Evolutionary conservation across 2,797 vertebrate genomes (phyloP), one percentile per base, ranked within the genome.

Genomic region (Mareca penelope): DNA sequence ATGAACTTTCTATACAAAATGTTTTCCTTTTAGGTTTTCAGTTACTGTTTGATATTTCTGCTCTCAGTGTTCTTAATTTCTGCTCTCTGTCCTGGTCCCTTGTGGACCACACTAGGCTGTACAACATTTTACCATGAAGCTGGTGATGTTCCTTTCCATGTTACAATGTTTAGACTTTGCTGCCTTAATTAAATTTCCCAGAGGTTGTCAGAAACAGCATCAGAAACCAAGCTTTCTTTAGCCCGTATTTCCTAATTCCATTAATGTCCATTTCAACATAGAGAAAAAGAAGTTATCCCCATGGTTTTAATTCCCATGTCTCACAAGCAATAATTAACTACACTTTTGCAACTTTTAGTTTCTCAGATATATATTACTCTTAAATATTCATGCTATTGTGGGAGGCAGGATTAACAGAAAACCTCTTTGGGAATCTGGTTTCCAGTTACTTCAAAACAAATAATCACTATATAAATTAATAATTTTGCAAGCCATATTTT

Each of bases 401-500:
- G 59, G 33, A 80, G 40, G 17, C 29, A 50, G 40, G 46, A 57
- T 60, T 65, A 81, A 8, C 5, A 7, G 29, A 75, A 69, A 60
- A 81, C 7, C 21, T 75, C 76, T 80, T 64, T 12, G 48, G 31
- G 44, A 91, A 89, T 56, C 26, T 46, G 8, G 9, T 61, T 89
- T 80, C 63, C 33, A 76, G 35, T 63, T 92, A 37, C 64, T 93
- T 91, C 56, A 80, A 91, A 95, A 78, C 18, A 85, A 90, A 86
- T 42, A 60, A 88, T 29, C 33, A 50, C 31, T 72, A 61, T 16
- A 88, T 26, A 71, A 75, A 84, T 82, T 56, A 86, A 81, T 71
- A 59, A 75, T 80, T 95, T 69, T 94, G 57, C 78, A 96, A 95
- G 76, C 85, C 46, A 59, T 46, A 63, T 72, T 91, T 93, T 85